These are phyloP conservation scores for Egretta garzetta DNA, from an alignment of 2,113 vertebrate genomes.

Conservation along the genomic window DNA sequence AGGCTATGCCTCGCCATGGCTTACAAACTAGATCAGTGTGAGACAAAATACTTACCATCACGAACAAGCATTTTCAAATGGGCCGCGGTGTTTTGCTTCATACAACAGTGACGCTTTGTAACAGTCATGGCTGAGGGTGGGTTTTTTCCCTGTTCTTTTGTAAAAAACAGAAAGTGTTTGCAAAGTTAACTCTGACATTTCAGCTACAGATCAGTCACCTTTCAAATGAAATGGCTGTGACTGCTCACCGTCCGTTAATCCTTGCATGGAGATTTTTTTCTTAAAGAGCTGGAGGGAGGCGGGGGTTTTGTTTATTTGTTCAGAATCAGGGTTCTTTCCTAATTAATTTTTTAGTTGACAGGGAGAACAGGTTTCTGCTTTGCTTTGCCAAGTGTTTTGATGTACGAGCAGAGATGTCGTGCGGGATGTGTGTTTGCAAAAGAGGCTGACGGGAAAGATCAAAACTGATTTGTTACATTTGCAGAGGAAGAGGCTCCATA, in stretches of 20 bases:
- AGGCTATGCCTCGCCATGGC: not conserved
- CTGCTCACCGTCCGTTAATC: not conserved
- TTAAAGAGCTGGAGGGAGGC: not conserved
- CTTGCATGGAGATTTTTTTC: not conserved
- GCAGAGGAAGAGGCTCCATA: not conserved
- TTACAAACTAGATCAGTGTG: not conserved
- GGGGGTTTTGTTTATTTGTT: not conserved
- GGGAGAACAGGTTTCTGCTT: conserved; percentile 63
- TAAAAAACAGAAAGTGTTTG: not conserved
- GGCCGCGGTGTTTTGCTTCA: accelerated
- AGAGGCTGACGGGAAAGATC: conserved; percentile 38
- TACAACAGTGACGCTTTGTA: not conserved
- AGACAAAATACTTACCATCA: not conserved
- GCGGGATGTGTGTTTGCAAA: conserved; percentile 32
- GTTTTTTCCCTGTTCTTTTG: not conserved
- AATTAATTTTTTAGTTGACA: conserved; percentile 66
- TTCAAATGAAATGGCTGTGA: not conserved
- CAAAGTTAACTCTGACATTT: not conserved
- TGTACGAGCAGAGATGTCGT: conserved; percentile 19
- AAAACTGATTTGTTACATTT: conserved; percentile 45
- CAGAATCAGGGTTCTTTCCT: conserved; percentile 13
- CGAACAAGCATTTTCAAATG: not conserved
- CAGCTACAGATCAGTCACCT: not conserved
- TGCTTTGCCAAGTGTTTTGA: conserved; percentile 58
- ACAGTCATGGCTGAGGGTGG: not conserved